Evolutionary conservation across 2,888 invertebrate genomes (phyloP).

Genomic region (Cantharis rustica): DNA sequence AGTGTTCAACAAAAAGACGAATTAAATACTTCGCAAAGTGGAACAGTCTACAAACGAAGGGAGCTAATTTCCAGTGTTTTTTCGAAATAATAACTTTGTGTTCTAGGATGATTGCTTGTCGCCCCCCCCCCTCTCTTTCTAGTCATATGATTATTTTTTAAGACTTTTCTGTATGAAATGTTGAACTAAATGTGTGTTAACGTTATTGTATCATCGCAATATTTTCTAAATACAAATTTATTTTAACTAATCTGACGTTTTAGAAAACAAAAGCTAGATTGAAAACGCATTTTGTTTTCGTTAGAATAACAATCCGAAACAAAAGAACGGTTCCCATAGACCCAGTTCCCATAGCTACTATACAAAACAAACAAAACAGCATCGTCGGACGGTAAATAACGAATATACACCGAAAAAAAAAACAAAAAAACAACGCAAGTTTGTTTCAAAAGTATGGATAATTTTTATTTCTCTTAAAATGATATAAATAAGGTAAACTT

Average conservation of each 20-base stretch:
- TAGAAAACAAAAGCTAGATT: neutral
- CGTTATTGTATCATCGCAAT: constrained; percentile 20
- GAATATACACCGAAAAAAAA: too few species aligned
- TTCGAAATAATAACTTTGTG: constrained; percentile 40
- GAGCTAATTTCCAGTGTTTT: constrained; percentile 82
- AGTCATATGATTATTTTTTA: constrained; percentile 22
- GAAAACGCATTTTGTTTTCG: too few species aligned
- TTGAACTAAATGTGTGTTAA: constrained; percentile 14
- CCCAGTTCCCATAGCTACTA: too few species aligned
- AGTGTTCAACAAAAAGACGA: constrained; percentile 17
- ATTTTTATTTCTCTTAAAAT: neutral
- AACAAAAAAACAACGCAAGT: neutral
- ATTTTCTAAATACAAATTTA: constrained; percentile 28
- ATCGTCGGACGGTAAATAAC: too few species aligned
- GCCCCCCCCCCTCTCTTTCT: neutral
- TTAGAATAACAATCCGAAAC: too few species aligned
- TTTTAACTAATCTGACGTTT: constrained; percentile 4
- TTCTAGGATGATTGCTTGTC: constrained; percentile 6
- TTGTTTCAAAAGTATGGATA: neutral
- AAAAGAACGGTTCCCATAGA: too few species aligned
- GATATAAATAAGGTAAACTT: constrained; percentile 6
- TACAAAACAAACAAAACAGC: too few species aligned
- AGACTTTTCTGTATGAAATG: constrained; percentile 18
- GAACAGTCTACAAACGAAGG: constrained; percentile 75
- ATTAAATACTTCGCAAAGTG: constrained; percentile 40